Percentiles rank a stretch among this genome's conserved stretches.
Evolutionary conservation across 2,888 invertebrate genomes (phyloP).

Genomic region (Sabatieria punctata): DNA sequence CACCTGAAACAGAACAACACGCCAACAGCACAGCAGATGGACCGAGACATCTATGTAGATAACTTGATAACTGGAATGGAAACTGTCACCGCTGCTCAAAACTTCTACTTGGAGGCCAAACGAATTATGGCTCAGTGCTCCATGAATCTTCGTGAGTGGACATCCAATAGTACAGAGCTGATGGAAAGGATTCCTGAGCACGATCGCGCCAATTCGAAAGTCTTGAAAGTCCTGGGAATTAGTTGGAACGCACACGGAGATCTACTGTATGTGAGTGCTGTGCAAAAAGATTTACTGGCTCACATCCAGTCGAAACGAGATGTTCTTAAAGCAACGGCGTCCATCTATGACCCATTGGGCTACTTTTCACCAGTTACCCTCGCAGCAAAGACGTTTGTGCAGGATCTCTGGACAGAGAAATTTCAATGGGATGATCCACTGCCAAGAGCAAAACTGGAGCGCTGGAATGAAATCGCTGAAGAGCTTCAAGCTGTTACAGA

Average conservation of each 20-base stretch:
- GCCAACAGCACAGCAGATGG: neutral
- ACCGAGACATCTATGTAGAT: conserved; percentile 7
- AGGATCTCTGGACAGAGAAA: conserved; percentile 7
- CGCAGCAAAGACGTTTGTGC: conserved; percentile 7
- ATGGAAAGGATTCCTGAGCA: neutral
- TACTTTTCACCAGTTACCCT: conserved; percentile 12
- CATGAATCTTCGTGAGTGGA: conserved; percentile 9
- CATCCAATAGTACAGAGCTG: conserved; percentile 11
- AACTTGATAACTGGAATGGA: conserved; percentile 8
- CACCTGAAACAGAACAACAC: conserved; percentile 1
- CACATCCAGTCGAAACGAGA: conserved; percentile 13
- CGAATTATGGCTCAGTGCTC: conserved; percentile 4
- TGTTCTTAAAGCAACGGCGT: conserved; percentile 12
- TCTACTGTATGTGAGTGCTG: conserved; percentile 7
- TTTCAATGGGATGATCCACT: conserved; percentile 7
- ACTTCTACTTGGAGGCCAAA: conserved; percentile 5
- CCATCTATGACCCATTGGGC: conserved; percentile 15
- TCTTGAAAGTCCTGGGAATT: conserved; percentile 12
- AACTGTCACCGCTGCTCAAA: conserved; percentile 1
- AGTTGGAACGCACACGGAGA: conserved; percentile 14
- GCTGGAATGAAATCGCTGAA: neutral
- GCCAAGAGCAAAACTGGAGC: neutral
- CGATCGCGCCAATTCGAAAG: neutral
- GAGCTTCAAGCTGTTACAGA: neutral
- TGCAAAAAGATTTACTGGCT: neutral